Percentiles rank a stretch among this genome's conserved stretches.
These are phyloP conservation scores for Heptranchias perlo DNA, from an alignment of 2,113 vertebrate species.

Conservation along the genomic window DNA sequence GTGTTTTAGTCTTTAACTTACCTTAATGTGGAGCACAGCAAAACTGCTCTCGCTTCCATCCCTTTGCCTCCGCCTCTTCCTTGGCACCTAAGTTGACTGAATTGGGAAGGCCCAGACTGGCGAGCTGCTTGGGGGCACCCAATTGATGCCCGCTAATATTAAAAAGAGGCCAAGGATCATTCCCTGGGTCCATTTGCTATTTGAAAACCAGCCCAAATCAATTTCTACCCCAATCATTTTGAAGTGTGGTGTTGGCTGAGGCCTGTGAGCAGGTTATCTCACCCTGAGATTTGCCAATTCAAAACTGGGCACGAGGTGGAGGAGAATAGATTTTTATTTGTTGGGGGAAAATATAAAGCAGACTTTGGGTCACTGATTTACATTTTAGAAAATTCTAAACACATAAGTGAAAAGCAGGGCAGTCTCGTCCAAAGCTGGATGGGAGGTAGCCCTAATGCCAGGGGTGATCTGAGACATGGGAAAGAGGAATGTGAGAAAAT, in stretches of 20 bases:
- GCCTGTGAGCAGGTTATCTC: not conserved
- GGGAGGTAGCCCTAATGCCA: not conserved
- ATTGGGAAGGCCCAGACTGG: not conserved
- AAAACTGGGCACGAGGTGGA: not conserved
- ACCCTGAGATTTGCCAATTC: not conserved
- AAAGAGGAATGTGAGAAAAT: not conserved
- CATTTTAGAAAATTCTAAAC: not conserved
- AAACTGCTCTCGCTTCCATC: not conserved
- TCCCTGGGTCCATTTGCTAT: not conserved
- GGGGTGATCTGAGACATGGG: not conserved
- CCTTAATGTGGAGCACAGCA: not conserved
- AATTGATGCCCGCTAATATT: not conserved
- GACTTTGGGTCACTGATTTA: not conserved
- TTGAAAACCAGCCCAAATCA: not conserved
- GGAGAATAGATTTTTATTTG: not conserved
- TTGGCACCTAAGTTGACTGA: not conserved
- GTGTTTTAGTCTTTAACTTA: not conserved
- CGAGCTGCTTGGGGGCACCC: not conserved
- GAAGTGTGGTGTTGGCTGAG: not conserved
- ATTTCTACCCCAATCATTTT: no score
- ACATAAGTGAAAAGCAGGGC: not conserved
- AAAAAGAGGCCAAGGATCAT: not conserved
- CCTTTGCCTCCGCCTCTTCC: not conserved
- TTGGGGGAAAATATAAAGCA: not conserved
- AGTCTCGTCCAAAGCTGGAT: not conserved